Conservation (phyloP, 2,113 vertebrate genomes). For the Chrysochloris asiatica region DNA sequence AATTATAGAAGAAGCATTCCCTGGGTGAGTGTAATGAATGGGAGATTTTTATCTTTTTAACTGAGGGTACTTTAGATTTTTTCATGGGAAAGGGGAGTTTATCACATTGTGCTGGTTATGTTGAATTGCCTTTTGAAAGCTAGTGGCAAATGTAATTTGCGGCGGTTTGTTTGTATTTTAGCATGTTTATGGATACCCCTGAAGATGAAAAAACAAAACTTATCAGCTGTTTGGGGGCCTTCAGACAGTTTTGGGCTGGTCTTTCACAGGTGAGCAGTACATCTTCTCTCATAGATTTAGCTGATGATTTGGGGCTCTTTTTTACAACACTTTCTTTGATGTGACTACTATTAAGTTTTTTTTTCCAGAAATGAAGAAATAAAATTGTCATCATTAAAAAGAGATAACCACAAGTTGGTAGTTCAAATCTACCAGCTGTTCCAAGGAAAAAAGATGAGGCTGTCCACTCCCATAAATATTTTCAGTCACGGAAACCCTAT, state of each 20-base stretch:
- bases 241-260: slow-evolving; percentile 95
- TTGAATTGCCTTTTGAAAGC: not conserved
- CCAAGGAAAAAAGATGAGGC: not conserved
- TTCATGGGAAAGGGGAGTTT: not conserved
- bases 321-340: too few species aligned
- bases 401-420: too few species aligned
- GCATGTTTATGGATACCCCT: slow-evolving; percentile 98
- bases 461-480: too few species aligned
- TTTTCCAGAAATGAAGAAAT: too few species aligned
- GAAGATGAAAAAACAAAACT: slow-evolving; percentile 98
- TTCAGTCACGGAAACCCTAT: too few species aligned
- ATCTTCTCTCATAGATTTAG: not conserved
- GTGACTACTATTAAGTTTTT: too few species aligned
- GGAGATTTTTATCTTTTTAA: not conserved
- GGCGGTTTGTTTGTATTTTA: slow-evolving; percentile 73
- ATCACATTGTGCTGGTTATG: not conserved
- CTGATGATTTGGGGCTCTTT: not conserved
- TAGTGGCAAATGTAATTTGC: slow-evolving; percentile 32
- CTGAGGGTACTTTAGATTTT: not conserved
- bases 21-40: slow-evolving; percentile 89
- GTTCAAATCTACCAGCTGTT: too few species aligned
- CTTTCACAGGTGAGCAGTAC: slow-evolving; percentile 92
- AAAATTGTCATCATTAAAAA: too few species aligned
- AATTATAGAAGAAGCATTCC: slow-evolving; percentile 98
- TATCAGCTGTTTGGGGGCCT: slow-evolving; percentile 95